Percentiles rank a stretch among this genome's conserved stretches.
These are phyloP conservation scores for Xiphorhynchus erythropygius DNA, from an alignment of 2,797 vertebrate species.

Conservation along the genomic window DNA sequence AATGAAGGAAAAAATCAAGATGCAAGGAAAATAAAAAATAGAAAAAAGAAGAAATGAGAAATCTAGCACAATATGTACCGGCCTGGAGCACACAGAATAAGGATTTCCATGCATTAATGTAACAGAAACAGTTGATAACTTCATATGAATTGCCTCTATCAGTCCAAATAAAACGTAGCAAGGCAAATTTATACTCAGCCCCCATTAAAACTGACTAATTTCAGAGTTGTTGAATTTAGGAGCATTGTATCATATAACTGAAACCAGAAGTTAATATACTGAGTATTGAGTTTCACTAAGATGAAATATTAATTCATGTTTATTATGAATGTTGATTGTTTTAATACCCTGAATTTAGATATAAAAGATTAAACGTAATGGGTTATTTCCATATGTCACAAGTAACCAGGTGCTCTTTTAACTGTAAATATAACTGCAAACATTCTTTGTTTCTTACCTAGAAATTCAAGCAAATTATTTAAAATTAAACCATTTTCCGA, in stretches of 20 bases:
- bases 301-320: slow-evolving; percentile 24
- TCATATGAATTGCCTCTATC: background rate
- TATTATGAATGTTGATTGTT: slow-evolving; percentile 18
- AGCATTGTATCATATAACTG: background rate
- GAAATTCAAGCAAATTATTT: slow-evolving; percentile 55
- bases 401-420: slow-evolving; percentile 34
- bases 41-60: background rate
- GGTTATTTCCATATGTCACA: background rate
- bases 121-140: background rate
- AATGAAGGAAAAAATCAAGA: background rate
- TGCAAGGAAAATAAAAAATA: background rate
- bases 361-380: background rate
- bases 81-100: background rate
- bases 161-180: background rate
- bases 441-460: slow-evolving; percentile 50
- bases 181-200: background rate
- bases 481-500: slow-evolving; percentile 76
- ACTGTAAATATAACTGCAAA: slow-evolving; percentile 32
- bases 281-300: background rate
- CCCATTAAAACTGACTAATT: background rate
- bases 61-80: background rate
- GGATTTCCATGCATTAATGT: background rate
- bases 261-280: background rate
- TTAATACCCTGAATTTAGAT: slow-evolving; percentile 35
- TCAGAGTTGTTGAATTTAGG: background rate